Evolutionary conservation across 2,888 invertebrate species (phyloP), one percentile per base, ranked within the genome.

Genomic region (Diarsia rubi): DNA sequence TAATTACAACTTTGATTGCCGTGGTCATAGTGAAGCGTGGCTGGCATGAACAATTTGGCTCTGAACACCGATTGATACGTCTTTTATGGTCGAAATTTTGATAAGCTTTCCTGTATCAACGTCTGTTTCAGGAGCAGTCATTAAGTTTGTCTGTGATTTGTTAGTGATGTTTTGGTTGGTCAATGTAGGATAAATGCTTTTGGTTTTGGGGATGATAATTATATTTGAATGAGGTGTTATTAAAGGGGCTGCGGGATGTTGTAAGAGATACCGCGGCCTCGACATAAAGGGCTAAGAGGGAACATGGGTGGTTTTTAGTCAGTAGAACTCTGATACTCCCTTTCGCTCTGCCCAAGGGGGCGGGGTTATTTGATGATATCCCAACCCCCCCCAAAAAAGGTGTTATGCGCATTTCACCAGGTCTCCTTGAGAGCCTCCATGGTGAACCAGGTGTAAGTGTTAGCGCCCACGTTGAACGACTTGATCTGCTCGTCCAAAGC

Each of bases 351-450:
- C n/a, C n/a, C n/a, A n/a, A n/a, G n/a, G n/a, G n/a, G n/a, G n/a
- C n/a, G n/a, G n/a, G n/a, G n/a, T n/a, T n/a, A n/a, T n/a, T n/a
- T n/a, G n/a, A n/a, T n/a, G n/a, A n/a, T n/a, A n/a, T n/a, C n/a
- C n/a, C n/a, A n/a, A n/a, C n/a, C n/a, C n/a, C n/a, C n/a, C n/a
- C n/a, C n/a, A n/a, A n/a, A n/a, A n/a, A n/a, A n/a, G n/a, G n/a
- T n/a, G n/a, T n/a, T n/a, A n/a, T 99, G 97, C 99, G 99, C 93
- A 99, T 99, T 99, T 80, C 98, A 97, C 99, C 99, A 99, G 31
- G 99, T 99, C 91, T 99, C 99, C 94, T 99, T 99, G 82, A 99
- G 97, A 63, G 99, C 99, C 95, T 99, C 99, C 99, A 99, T 99
- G 79, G 37, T 5, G 37, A 37, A 37, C 37, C 6, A 37, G 37